Evolutionary conservation across 2,113 vertebrate genomes (phyloP).

Genomic region (Psittacus erithacus): DNA sequence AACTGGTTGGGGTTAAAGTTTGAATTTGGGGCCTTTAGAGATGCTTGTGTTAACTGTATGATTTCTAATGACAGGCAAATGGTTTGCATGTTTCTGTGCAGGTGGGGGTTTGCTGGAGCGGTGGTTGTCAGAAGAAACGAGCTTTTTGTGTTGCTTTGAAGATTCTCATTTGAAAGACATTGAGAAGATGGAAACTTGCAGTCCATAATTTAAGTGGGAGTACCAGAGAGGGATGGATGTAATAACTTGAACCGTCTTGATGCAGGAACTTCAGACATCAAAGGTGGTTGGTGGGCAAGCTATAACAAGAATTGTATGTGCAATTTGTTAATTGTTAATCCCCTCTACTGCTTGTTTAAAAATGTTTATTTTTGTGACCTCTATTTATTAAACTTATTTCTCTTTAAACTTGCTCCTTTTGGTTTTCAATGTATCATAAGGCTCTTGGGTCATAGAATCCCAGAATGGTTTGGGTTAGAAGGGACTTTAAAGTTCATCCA

Average conservation of each 20-base stretch:
- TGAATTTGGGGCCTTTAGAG: neutral
- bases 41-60: neutral
- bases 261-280: neutral
- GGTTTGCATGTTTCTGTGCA: neutral
- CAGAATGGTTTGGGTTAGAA: neutral
- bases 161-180: neutral
- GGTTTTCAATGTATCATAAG: neutral
- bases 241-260: neutral
- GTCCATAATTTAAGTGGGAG: rapidly evolving
- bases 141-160: neutral
- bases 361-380: neutral
- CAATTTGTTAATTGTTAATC: neutral
- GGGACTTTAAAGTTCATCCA: neutral
- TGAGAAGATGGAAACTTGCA: neutral
- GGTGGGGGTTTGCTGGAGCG: neutral
- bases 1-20: neutral
- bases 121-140: neutral
- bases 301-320: rapidly evolving
- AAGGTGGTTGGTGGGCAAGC: neutral
- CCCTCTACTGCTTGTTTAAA: neutral
- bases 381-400: neutral
- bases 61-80: neutral
- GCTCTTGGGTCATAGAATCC: neutral
- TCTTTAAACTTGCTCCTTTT: neutral
- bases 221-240: neutral